phyloP scores from a whole-genome alignment of 1,140 invertebrate genomes.

The Spodoptera litura region DNA sequence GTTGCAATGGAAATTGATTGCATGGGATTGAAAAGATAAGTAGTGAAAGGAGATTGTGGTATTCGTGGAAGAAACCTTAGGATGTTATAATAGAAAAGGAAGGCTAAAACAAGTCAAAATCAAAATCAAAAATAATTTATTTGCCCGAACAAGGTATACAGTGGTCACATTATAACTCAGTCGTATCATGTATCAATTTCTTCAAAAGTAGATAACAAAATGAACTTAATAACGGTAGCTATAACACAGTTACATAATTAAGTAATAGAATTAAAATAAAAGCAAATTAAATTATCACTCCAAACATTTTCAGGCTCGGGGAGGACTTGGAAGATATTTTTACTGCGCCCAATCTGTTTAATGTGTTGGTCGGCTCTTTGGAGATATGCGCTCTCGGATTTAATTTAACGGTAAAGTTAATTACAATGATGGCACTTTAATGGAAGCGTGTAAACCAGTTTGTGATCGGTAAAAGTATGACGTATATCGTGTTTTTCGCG shows the following conservation, averaged over 20 bases:
- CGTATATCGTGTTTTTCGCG: neutral
- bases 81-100: no score
- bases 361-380: constrained; percentile 73
- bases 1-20: no score
- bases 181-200: no score
- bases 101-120: no score
- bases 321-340: constrained; percentile 76
- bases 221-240: no score
- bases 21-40: no score
- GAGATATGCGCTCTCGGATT: constrained; percentile 78
- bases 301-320: constrained; percentile 64
- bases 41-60: no score
- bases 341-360: constrained; percentile 73
- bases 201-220: no score
- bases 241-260: neutral
- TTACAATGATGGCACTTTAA: constrained; percentile 19
- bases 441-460: constrained; percentile 1
- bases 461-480: neutral
- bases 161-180: no score
- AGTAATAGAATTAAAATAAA: constrained; percentile 14
- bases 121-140: no score
- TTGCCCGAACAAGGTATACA: no score
- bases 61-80: no score
- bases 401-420: constrained; percentile 70
- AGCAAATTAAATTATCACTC: neutral